Evolutionary conservation across 1,140 invertebrate genomes (phyloP), one percentile per base, ranked within the genome.

Genomic region (Telenomus remus): DNA sequence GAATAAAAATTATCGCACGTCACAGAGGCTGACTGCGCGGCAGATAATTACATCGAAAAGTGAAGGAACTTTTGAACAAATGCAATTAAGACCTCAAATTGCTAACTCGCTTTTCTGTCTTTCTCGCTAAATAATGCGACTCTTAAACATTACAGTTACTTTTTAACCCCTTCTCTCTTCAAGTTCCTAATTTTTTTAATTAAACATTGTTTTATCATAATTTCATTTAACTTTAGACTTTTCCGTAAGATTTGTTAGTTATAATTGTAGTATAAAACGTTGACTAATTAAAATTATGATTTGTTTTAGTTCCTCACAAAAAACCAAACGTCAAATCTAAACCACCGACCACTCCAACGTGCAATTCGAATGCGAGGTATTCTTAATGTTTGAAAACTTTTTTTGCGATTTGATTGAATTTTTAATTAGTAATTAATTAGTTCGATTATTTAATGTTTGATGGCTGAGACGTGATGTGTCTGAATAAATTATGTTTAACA

Each of bases 41-140:
- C 55, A 68, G 79, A 79, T 84, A 85, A 85, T 85, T 86, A 84
- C 77, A 47, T 53, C 51, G 74, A 80, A 74, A 74, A 80, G 79
- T 79, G 71, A 71, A 80, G 68, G 78, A 83, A 84, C 80, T 83
- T 80, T 81, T 76, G 69, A 83, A 82, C 81, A 83, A 85, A 79
- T 69, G 75, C 71, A 84, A 85, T 84, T 84, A 79, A 57, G 71
- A 79, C 70, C 80, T 73, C 69, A 57, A 76, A 71, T 69, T 70
- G 65, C 60, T 61, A 56, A 13, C 53, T 70, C 64, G 37, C 55
- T 66, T 57, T 47, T 65, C 56, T 73, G 71, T 57, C 59, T 75
- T 63, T 16, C 50, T 56, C 50, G 43, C 14, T 50, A 63, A 68
- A 63, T 68, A 68, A 75, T 64, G 63, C 47, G 70, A 12, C 53